Evolutionary conservation across 2,113 vertebrate species (phyloP).

Genomic region (Crotalus viridis): DNA sequence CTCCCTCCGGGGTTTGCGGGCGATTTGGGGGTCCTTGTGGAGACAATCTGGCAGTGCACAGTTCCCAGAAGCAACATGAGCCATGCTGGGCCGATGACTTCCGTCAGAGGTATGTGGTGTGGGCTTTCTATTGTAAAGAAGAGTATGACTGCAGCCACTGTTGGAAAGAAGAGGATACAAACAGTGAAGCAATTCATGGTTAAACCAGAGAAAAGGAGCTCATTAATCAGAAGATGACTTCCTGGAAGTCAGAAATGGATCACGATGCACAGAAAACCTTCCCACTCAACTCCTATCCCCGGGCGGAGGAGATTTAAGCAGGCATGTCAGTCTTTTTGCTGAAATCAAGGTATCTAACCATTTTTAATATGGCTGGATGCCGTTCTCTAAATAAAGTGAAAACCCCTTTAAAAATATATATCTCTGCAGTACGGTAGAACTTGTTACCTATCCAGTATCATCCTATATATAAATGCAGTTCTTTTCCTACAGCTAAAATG

Average conservation of each 20-base stretch:
- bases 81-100: slow-evolving; percentile 91
- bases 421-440: neutral
- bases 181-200: neutral
- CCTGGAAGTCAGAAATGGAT: neutral
- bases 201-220: neutral
- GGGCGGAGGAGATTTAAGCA: neutral
- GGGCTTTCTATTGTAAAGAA: slow-evolving; percentile 80
- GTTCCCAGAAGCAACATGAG: slow-evolving; percentile 96
- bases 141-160: slow-evolving; percentile 86
- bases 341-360: neutral
- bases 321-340: neutral
- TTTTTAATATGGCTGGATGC: neutral
- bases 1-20: slow-evolving; percentile 80
- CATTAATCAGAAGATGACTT: neutral
- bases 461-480: neutral
- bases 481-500: neutral
- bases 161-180: slow-evolving; percentile 41
- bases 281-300: too few relatives aligned
- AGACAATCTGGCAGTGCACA: slow-evolving; percentile 99
- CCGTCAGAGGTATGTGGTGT: slow-evolving; percentile 89
- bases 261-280: neutral
- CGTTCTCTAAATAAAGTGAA: neutral
- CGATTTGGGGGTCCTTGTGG: slow-evolving; percentile 92
- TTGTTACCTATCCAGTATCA: neutral
- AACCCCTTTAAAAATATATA: neutral